Conservation (phyloP, 2,797 vertebrate species). For the Gouania willdenowi region DNA sequence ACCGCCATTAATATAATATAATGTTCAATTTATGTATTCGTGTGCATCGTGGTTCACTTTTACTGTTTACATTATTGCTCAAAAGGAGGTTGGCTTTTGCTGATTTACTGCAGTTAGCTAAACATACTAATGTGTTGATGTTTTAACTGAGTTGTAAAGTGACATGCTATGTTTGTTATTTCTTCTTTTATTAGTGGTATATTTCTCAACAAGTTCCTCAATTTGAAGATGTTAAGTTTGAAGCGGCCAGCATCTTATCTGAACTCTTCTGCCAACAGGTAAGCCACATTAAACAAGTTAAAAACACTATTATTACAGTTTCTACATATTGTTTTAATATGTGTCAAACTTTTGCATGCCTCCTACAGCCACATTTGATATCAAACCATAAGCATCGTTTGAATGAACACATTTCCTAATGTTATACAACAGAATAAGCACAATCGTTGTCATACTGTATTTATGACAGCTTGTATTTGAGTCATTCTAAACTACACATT, state of each 20-base stretch:
- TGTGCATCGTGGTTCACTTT: not conserved
- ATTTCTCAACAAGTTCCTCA: slow-evolving; percentile 88
- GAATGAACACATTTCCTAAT: too few species aligned
- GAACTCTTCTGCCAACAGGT: slow-evolving; percentile 99
- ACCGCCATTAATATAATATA: not conserved
- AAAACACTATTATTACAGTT: too few species aligned
- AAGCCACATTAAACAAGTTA: too few species aligned
- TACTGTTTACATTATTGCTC: not conserved
- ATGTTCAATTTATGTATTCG: not conserved
- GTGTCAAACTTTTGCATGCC: too few species aligned
- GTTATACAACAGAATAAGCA: too few species aligned
- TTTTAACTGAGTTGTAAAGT: slow-evolving; percentile 1
- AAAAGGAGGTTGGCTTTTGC: slow-evolving; percentile 5
- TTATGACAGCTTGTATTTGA: too few species aligned
- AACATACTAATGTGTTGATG: slow-evolving; percentile 5
- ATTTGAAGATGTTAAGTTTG: slow-evolving; percentile 99
- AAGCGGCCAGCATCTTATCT: slow-evolving; percentile 95
- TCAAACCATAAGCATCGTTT: too few species aligned
- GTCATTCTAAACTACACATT: too few species aligned
- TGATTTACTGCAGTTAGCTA: not conserved
- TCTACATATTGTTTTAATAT: too few species aligned
- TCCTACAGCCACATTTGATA: too few species aligned
- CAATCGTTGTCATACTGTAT: too few species aligned
- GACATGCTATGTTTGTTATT: not conserved
- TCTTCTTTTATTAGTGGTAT: slow-evolving; percentile 66